Evolutionary conservation across 2,113 vertebrate genomes (phyloP).

Genomic region (Varanus salvator): DNA sequence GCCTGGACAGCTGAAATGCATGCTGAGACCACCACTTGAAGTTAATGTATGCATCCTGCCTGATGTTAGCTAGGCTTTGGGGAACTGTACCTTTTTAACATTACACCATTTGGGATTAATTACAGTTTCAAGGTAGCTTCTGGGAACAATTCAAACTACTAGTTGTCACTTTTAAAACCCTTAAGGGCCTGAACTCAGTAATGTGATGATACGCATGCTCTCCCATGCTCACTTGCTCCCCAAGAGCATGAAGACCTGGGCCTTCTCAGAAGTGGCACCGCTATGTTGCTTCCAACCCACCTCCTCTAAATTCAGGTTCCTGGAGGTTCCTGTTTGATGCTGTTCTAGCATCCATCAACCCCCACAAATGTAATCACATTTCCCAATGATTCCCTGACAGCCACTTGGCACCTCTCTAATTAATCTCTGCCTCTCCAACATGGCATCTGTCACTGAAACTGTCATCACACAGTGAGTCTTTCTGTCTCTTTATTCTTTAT

Average conservation of each 20-base stretch:
- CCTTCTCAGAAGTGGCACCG: background rate
- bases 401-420: background rate
- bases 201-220: background rate
- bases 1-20: background rate
- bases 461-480: background rate
- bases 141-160: background rate
- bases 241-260: background rate
- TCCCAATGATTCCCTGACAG: background rate
- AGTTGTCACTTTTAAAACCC: background rate
- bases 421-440: background rate
- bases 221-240: background rate
- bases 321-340: background rate
- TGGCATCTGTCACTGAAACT: background rate
- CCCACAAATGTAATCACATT: background rate
- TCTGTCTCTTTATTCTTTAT: background rate
- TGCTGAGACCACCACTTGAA: background rate
- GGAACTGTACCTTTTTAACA: background rate
- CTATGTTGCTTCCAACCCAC: background rate
- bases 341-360: background rate
- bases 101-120: background rate
- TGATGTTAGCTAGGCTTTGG: background rate
- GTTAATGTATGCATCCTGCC: background rate
- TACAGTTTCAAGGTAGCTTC: background rate
- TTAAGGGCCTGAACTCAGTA: background rate
- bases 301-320: background rate